Conservation (phyloP, 1,140 invertebrate species). For the Drosophila nasuta region DNA sequence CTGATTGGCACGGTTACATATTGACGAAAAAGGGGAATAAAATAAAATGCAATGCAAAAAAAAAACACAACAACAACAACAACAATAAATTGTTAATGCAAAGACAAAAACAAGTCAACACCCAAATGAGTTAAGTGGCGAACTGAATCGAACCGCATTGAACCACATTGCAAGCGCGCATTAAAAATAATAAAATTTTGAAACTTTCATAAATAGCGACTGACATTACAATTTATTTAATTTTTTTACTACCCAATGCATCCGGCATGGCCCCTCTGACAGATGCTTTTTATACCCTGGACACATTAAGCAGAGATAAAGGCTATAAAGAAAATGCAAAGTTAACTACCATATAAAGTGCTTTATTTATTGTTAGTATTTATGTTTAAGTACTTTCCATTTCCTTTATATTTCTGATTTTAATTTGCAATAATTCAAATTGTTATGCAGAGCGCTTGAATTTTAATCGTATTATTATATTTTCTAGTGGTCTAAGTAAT, state of each 20-base stretch:
- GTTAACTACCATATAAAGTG: not conserved
- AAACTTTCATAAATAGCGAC: constrained; percentile 56
- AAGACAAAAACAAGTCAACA: constrained; percentile 52
- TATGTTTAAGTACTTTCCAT: not conserved
- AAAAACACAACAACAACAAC: not conserved
- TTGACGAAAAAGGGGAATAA: constrained; percentile 34
- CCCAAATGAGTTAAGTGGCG: constrained; percentile 71
- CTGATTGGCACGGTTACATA: constrained; percentile 47
- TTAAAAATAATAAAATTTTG: constrained; percentile 75
- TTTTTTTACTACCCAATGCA: constrained; percentile 22
- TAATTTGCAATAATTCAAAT: not conserved
- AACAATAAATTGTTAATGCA: not conserved
- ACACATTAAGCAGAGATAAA: not conserved
- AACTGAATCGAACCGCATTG: constrained; percentile 54
- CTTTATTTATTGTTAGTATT: not conserved
- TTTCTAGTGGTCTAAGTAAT: too few relatives aligned
- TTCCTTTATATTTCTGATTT: not conserved
- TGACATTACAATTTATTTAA: constrained; percentile 57
- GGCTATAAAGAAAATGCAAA: not conserved
- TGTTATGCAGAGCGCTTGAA: too few relatives aligned
- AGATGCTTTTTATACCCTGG: constrained; percentile 17
- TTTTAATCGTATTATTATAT: too few relatives aligned
- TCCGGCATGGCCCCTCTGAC: not conserved
- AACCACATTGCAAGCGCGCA: constrained; percentile 54
- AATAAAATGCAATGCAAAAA: constrained; percentile 9